phyloP scores from a whole-genome alignment of 2,113 vertebrate genomes.

The Rhinoderma darwinii region DNA sequence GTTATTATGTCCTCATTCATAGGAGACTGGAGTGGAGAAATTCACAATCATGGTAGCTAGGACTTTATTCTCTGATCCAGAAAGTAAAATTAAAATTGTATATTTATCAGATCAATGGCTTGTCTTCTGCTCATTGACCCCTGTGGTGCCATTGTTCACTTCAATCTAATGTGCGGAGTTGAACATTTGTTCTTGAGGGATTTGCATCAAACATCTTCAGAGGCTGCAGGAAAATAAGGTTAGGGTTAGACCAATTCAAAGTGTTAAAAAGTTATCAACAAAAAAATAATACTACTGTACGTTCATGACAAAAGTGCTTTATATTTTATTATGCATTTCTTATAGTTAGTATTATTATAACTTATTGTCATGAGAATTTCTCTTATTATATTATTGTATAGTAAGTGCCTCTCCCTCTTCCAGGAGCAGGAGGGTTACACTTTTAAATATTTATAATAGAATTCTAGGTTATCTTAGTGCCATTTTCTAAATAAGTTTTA shows the following conservation, averaged over 20 bases:
- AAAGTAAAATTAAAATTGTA: background rate
- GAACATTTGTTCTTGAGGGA: background rate
- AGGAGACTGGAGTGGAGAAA: background rate
- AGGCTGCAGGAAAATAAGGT: background rate
- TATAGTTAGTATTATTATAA: no score
- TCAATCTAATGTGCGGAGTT: background rate
- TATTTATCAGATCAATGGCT: conserved; percentile 16
- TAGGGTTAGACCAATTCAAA: background rate
- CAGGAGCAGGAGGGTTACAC: no score
- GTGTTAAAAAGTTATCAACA: background rate
- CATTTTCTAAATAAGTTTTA: no score
- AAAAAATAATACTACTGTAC: no score
- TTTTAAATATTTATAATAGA: no score
- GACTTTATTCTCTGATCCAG: background rate
- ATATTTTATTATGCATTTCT: background rate
- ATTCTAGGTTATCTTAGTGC: no score
- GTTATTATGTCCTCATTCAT: background rate
- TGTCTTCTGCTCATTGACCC: background rate
- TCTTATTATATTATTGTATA: no score
- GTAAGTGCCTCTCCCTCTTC: no score
- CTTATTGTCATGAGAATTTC: no score
- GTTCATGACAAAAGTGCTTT: background rate
- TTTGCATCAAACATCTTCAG: background rate
- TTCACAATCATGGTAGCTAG: background rate
- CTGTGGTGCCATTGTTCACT: background rate